A percentile compares a stretch with the other conserved stretches of the same genome.
These are phyloP conservation scores for Fragum fragum DNA, from an alignment of 2,888 invertebrate species.

Conservation along the genomic window DNA sequence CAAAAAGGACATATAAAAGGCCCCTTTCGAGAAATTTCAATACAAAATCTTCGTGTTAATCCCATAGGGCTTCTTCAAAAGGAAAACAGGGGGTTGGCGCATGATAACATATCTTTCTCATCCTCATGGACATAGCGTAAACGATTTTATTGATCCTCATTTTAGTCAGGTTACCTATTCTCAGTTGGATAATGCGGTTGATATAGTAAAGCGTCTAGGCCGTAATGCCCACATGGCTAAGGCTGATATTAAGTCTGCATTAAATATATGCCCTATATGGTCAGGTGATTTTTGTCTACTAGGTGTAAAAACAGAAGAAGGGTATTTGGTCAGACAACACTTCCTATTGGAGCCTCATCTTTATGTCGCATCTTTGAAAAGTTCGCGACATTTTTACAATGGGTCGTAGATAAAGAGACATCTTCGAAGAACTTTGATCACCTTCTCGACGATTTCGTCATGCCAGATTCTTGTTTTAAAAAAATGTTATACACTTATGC, in stretches of 20 bases:
- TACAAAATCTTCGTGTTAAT: conserved; percentile 29
- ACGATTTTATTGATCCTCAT: conserved; percentile 33
- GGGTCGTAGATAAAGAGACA: conserved; percentile 1
- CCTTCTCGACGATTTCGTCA: conserved; percentile 40
- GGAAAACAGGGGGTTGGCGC: conserved; percentile 35
- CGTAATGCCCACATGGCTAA: conserved; percentile 29
- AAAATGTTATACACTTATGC: conserved; percentile 28
- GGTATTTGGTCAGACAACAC: conserved; percentile 34
- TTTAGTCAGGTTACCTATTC: conserved; percentile 32
- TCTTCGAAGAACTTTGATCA: conserved; percentile 21
- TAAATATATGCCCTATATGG: conserved; percentile 25
- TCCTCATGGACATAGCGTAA: conserved; percentile 34
- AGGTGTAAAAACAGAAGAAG: conserved; percentile 25
- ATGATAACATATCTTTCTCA: conserved; percentile 49
- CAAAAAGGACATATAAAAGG: conserved; percentile 21
- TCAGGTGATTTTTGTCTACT: conserved; percentile 34
- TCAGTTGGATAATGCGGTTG: conserved; percentile 37
- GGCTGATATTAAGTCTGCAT: conserved; percentile 39
- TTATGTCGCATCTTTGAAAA: conserved; percentile 38
- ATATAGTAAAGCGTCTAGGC: conserved; percentile 31
- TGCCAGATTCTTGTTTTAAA: conserved; percentile 14
- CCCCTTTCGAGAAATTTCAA: conserved; percentile 37
- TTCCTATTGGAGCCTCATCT: conserved; percentile 31
- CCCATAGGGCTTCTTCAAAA: conserved; percentile 49
- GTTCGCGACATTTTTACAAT: conserved; percentile 27